phyloP scores from a whole-genome alignment of 2,888 invertebrate genomes.

The Harpalus rufipes region DNA sequence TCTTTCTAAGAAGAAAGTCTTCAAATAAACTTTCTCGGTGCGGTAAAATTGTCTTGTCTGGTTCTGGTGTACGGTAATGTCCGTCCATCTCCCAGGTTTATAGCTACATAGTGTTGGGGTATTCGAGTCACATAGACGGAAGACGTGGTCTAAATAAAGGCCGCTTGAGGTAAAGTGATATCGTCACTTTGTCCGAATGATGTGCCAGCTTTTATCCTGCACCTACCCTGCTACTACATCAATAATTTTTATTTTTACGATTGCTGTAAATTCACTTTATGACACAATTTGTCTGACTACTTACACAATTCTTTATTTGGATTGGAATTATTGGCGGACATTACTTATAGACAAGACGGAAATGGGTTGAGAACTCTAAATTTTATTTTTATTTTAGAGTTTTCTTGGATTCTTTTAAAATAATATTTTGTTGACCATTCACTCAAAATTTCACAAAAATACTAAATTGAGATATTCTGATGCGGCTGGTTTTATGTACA shows the following conservation, averaged over 20 bases:
- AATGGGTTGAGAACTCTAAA: background rate
- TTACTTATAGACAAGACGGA: background rate
- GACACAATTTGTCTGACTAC: constrained; percentile 26
- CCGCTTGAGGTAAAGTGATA: constrained; percentile 49
- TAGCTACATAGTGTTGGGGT: background rate
- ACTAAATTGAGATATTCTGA: no score
- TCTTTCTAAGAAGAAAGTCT: no score
- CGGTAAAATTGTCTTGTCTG: no score
- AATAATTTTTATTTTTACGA: constrained; percentile 47
- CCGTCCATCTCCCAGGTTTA: background rate
- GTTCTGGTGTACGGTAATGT: background rate
- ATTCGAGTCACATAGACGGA: constrained; percentile 36
- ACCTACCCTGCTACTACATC: constrained; percentile 12
- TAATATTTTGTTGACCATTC: no score
- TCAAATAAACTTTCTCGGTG: no score
- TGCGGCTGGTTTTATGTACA: no score
- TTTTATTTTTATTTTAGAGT: no score
- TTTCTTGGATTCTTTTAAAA: no score
- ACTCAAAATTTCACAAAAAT: no score
- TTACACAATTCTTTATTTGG: background rate
- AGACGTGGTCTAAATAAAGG: constrained; percentile 37
- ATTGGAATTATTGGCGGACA: background rate
- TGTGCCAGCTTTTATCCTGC: constrained; percentile 9
- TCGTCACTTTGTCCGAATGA: constrained; percentile 43
- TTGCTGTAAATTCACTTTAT: constrained; percentile 37